A percentile compares a stretch with the other conserved stretches of the same genome.
Evolutionary conservation across 2,797 vertebrate genomes (phyloP).

Genomic region (Tokudaia tokunoshimensis): DNA sequence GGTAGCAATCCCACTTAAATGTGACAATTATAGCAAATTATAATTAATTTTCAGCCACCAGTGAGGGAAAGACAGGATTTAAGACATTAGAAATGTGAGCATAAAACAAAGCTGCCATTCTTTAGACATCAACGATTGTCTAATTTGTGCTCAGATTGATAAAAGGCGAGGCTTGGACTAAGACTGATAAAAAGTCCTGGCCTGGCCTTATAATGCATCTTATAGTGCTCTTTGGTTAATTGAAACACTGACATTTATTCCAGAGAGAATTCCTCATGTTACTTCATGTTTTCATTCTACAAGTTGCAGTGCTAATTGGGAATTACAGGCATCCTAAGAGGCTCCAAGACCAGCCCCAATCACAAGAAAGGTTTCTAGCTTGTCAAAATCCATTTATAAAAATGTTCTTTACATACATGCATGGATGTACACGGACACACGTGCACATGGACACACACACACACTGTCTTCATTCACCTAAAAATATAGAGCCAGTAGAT

Average conservation of each 20-base stretch:
- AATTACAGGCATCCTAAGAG: constrained; percentile 57
- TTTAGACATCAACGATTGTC: constrained; percentile 49
- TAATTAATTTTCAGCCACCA: constrained; percentile 58
- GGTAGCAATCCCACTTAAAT: constrained; percentile 63
- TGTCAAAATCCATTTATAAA: constrained; percentile 42
- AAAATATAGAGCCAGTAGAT: not conserved
- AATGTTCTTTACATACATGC: constrained; percentile 19
- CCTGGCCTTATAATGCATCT: constrained; percentile 61
- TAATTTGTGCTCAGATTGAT: constrained; percentile 61
- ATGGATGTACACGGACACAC: accelerated
- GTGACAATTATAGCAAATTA: constrained; percentile 63
- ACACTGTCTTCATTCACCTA: not conserved
- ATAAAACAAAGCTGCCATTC: constrained; percentile 46
- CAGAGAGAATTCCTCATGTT: constrained; percentile 67
- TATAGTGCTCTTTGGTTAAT: constrained; percentile 70
- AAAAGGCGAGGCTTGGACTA: constrained; percentile 67
- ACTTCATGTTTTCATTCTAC: constrained; percentile 59
- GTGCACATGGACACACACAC: not conserved
- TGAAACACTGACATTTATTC: constrained; percentile 68
- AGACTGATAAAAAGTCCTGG: constrained; percentile 66
- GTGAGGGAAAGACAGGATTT: constrained; percentile 66
- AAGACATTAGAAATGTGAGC: constrained; percentile 53
- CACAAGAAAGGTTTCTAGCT: constrained; percentile 49
- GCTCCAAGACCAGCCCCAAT: constrained; percentile 23
- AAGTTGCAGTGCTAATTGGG: constrained; percentile 75